phyloP scores from a whole-genome alignment of 2,797 vertebrate species.

The Kryptolebias ocellatus region DNA sequence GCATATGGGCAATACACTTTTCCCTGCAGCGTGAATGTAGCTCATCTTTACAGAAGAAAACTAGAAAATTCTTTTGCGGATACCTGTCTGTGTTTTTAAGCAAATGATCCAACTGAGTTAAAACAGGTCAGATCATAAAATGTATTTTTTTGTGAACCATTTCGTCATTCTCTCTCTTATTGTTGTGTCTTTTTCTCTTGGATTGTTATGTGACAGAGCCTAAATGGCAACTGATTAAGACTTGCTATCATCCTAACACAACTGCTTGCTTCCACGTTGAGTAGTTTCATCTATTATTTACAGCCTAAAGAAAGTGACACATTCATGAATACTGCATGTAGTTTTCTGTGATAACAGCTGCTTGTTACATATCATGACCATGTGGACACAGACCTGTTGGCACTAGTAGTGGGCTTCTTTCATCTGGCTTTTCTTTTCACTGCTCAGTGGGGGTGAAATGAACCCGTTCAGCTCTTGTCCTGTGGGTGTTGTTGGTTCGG shows the following conservation, averaged over 20 bases:
- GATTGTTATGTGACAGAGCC: conserved; percentile 19
- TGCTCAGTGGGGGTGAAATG: conserved; percentile 51
- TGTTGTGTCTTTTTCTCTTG: not conserved
- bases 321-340: conserved; percentile 29
- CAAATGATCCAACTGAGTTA: not conserved
- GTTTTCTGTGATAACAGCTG: conserved; percentile 26
- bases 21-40: no score
- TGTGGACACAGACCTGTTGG: conserved; percentile 38
- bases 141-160: not conserved
- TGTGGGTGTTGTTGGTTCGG: conserved; percentile 18
- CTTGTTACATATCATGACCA: conserved; percentile 5
- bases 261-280: conserved; percentile 15
- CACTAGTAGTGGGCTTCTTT: conserved; percentile 15
- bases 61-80: no score
- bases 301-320: conserved; percentile 21
- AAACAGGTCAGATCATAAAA: not conserved
- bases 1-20: no score
- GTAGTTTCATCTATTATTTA: conserved; percentile 37
- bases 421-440: conserved; percentile 3
- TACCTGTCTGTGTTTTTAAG: not conserved
- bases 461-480: conserved; percentile 26
- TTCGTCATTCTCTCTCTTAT: conserved; percentile 24
- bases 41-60: no score
- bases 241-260: conserved; percentile 27
- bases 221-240: conserved; percentile 50